These are phyloP conservation scores for Dasypus novemcinctus DNA, from an alignment of 2,113 vertebrate species.

Conservation along the genomic window DNA sequence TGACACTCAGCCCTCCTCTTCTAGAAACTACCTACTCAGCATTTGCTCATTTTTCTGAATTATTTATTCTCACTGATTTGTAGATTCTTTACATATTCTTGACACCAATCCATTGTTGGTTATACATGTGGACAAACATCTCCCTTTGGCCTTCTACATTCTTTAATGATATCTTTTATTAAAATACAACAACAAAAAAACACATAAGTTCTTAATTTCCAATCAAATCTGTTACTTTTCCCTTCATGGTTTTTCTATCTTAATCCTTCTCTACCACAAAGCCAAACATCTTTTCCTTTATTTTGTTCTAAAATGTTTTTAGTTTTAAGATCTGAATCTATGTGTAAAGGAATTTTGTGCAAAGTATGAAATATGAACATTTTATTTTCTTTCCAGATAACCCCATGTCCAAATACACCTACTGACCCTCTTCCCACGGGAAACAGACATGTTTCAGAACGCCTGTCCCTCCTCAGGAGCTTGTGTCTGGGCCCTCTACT, in stretches of 20 bases:
- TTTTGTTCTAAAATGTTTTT: background rate
- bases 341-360: background rate
- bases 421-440: background rate
- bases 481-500: background rate
- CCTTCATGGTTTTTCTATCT: background rate
- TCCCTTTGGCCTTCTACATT: background rate
- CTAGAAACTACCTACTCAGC: background rate
- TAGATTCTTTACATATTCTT: background rate
- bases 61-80: background rate
- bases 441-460: too few relatives aligned
- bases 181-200: too few relatives aligned
- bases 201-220: background rate
- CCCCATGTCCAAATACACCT: background rate
- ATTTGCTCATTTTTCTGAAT: background rate
- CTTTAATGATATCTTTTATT: background rate
- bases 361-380: background rate
- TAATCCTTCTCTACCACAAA: background rate
- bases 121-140: rapidly evolving
- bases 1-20: background rate
- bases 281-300: background rate
- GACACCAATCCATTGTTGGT: background rate
- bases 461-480: background rate
- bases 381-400: background rate
- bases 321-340: background rate
- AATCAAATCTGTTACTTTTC: background rate